Evolutionary conservation across 2,113 vertebrate species (phyloP).

Genomic region (Mustelus asterias): DNA sequence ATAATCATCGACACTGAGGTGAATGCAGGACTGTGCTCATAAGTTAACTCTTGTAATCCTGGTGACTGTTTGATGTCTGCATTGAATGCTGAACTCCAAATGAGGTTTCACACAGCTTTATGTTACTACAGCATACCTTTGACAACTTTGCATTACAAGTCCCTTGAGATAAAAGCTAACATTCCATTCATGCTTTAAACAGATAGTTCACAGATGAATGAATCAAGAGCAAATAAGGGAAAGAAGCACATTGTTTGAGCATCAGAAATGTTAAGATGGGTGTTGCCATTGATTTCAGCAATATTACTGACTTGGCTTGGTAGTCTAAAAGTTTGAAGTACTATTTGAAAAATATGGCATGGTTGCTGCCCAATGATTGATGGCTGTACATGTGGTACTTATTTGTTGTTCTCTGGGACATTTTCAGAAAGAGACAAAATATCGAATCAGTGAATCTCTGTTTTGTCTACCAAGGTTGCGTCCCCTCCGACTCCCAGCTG

Average conservation of each 20-base stretch:
- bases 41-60: background rate
- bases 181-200: background rate
- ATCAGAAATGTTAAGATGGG: background rate
- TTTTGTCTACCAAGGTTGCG: background rate
- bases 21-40: background rate
- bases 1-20: background rate
- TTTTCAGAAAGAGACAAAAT: constrained; percentile 18
- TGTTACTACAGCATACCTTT: background rate
- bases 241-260: background rate
- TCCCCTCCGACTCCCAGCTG: background rate
- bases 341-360: background rate
- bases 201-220: background rate
- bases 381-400: constrained; percentile 8
- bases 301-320: background rate
- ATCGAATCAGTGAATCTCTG: background rate
- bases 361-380: background rate
- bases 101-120: background rate
- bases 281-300: background rate
- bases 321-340: background rate
- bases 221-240: background rate
- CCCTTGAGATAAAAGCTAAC: background rate
- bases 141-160: background rate
- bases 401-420: constrained; percentile 30
- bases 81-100: background rate
- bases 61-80: background rate